Evolutionary conservation across 2,797 vertebrate genomes (phyloP).

Genomic region (Coregonus ussuriensis): DNA sequence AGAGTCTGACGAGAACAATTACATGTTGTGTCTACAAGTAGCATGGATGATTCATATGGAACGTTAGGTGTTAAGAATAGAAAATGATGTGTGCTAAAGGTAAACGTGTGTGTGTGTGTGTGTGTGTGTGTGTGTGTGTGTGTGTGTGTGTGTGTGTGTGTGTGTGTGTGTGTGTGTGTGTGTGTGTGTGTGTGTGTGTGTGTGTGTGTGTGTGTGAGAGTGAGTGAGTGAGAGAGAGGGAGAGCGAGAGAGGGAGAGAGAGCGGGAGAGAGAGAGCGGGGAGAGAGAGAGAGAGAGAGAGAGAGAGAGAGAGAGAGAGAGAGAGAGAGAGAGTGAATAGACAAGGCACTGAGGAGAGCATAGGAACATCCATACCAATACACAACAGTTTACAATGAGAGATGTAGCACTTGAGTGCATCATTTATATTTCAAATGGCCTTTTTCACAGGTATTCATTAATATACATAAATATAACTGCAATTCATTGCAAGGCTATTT

Average conservation of each 20-base stretch:
- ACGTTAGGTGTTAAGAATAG: not conserved
- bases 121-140: conserved; percentile 16
- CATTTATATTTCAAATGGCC: no score
- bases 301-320: not conserved
- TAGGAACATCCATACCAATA: not conserved
- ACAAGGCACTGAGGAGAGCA: not conserved
- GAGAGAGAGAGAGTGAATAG: not conserved
- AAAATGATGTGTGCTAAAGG: not conserved
- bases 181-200: not conserved
- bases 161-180: not conserved
- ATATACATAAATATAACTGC: no score
- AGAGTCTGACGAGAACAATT: no score
- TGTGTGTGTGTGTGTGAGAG: not conserved
- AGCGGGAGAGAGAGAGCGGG: not conserved
- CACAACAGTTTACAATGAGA: not conserved
- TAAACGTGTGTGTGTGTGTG: not conserved
- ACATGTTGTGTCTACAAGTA: no score
- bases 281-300: not conserved
- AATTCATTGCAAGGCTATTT: not conserved
- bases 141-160: not conserved
- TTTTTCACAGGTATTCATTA: no score
- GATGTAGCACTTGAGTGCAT: not conserved
- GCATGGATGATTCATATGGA: not conserved
- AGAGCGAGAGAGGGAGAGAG: no score
- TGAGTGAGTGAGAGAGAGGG: no score